These are phyloP conservation scores for Artibeus jamaicensis DNA, from an alignment of 2,797 vertebrate species.

Conservation along the genomic window DNA sequence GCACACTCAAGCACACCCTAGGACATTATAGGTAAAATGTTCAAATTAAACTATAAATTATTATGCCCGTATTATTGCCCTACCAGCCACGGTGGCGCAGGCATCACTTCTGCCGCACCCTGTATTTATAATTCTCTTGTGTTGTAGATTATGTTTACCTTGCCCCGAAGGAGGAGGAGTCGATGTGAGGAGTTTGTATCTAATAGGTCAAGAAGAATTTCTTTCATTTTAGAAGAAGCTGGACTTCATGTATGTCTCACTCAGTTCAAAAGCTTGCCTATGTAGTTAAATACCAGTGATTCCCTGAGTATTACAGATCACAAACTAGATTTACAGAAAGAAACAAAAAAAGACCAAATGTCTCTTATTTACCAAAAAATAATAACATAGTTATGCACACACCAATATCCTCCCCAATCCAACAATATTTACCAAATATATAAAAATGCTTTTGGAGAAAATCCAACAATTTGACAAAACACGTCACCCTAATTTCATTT, in stretches of 20 bases:
- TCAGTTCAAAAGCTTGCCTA: neutral
- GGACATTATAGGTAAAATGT: no score
- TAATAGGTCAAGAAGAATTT: neutral
- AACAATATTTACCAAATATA: neutral
- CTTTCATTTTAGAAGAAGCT: neutral
- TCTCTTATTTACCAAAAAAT: neutral
- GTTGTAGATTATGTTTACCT: neutral
- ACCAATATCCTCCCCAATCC: neutral
- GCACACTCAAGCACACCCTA: no score
- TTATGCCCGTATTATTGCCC: no score
- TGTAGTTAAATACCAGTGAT: neutral
- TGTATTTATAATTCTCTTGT: neutral
- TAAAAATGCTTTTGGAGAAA: neutral
- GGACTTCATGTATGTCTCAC: neutral
- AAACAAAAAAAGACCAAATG: neutral
- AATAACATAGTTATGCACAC: neutral
- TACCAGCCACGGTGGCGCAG: no score
- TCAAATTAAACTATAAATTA: no score
- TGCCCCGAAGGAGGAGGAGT: neutral
- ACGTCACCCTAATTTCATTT: constrained; percentile 12
- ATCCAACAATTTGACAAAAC: neutral
- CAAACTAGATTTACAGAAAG: neutral
- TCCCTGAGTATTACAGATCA: neutral
- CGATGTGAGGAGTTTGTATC: neutral
- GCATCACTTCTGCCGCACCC: no score